A percentile compares a stretch with the other conserved stretches of the same genome.
Conservation (phyloP, 2,113 vertebrate genomes). For the Herpetotheres cachinnans region DNA sequence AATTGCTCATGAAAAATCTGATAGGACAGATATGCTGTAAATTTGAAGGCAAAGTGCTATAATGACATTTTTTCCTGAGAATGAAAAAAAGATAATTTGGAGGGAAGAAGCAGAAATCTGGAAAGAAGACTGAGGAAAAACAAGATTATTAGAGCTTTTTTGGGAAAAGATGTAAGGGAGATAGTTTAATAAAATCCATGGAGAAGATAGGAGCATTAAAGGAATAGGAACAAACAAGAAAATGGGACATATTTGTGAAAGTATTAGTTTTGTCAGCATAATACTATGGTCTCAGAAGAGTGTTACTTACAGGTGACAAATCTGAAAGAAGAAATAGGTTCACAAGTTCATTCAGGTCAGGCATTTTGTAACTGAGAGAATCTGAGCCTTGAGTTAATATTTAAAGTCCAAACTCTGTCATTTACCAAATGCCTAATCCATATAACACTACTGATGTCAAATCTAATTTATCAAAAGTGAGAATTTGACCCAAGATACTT, state of each 20-base stretch:
- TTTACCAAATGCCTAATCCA: neutral
- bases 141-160: neutral
- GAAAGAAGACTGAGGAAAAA: neutral
- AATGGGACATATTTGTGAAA: neutral
- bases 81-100: neutral
- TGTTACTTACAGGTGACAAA: neutral
- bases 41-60: neutral
- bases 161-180: neutral
- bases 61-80: neutral
- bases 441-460: neutral
- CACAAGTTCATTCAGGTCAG: neutral
- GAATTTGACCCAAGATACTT: neutral
- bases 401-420: neutral
- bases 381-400: neutral
- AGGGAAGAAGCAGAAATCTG: neutral
- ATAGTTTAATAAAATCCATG: neutral
- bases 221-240: neutral
- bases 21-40: neutral
- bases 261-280: neutral
- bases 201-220: neutral
- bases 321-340: neutral
- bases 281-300: neutral
- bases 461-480: neutral
- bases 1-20: neutral
- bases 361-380: neutral